Evolutionary conservation across 1,140 invertebrate species (phyloP).

Genomic region (Steinernema feltiae): DNA sequence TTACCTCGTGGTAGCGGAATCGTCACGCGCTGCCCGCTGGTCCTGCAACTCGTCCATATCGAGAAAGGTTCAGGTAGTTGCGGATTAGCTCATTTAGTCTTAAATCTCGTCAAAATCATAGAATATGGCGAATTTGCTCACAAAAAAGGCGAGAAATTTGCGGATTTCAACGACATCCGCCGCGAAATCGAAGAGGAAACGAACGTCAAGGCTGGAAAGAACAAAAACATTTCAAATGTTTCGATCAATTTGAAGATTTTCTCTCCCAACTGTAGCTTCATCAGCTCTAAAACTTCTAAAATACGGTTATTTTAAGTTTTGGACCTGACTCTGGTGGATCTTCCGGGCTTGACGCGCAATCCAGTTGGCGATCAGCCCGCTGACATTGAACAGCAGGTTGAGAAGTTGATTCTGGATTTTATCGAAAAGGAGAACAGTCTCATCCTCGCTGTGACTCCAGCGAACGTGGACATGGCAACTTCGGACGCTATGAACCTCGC

Average conservation of each 20-base stretch:
- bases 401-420: slow-evolving; percentile 84
- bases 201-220: slow-evolving; percentile 78
- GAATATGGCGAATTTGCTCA: slow-evolving; percentile 94
- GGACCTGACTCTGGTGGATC: slow-evolving; percentile 85
- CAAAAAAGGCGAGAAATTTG: slow-evolving; percentile 78
- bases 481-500: slow-evolving; percentile 86
- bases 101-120: background rate
- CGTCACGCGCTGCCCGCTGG: slow-evolving; percentile 84
- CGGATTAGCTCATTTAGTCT: background rate
- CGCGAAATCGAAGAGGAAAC: slow-evolving; percentile 83
- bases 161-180: slow-evolving; percentile 81
- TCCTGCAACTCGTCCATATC: slow-evolving; percentile 71
- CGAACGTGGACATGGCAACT: slow-evolving; percentile 87
- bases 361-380: slow-evolving; percentile 84
- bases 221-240: slow-evolving; percentile 82
- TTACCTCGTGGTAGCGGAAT: slow-evolving; percentile 92
- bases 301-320: slow-evolving; percentile 75
- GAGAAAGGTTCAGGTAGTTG: background rate
- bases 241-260: slow-evolving; percentile 88
- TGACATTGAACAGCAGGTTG: slow-evolving; percentile 84
- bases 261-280: slow-evolving; percentile 65
- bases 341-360: slow-evolving; percentile 85
- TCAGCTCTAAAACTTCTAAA: no score
- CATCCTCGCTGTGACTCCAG: slow-evolving; percentile 84
- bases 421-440: slow-evolving; percentile 83